Base-by-base conservation (phyloP, 2,888 invertebrate species). In the Harmothoe impar region DNA sequence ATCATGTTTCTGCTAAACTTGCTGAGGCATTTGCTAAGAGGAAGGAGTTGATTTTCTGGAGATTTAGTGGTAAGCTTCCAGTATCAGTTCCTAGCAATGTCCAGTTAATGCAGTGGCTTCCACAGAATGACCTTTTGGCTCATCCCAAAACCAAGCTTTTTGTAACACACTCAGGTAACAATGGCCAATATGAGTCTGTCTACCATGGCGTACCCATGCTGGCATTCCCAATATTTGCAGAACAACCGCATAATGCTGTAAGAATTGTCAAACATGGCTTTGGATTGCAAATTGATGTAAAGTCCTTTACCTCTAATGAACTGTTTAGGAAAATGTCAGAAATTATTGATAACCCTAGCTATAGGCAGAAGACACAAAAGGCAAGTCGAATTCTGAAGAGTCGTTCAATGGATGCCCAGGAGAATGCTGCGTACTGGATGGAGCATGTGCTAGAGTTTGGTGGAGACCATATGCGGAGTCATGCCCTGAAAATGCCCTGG, bases 141-240 rank as follows among this genome's bases (percentile, higher is more conserved):
- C 90, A 90, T 84, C 81, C 89, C 15, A 72, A 89, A 25, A 77
- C 78, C 1, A 72, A 51, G 29, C 77, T 78, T 43, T 89, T 89
- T 25, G 77, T 89, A 35, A 89, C 89, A 25, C 89, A 89, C 25
- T 43, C 29, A 20, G 89, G 89, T 3, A 89, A 89, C 29, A 89
- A 89, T 78, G 89, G 89, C 0, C 89, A 77, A 31, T 78, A 51
- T 43, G 89, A 90, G 29, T 33, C 90, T 17, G 25, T 90, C 43
- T 90, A 90, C 25, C 90, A 90, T 90, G 90, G 90, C 0, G 52
- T 89, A 0, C 89, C 89, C 0, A 89, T 89, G 89, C 33, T 89
- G 17, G 89, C 51, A 10, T 77, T 89, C 54, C 78, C 89, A 29
- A 1, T 77, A 0, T 89, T 77, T 78, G 89, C 29, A n/a, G 89